A percentile compares a stretch with the other conserved stretches of the same genome.
phyloP scores from a whole-genome alignment of 2,113 vertebrate genomes.

The Elaphurus davidianus region DNA sequence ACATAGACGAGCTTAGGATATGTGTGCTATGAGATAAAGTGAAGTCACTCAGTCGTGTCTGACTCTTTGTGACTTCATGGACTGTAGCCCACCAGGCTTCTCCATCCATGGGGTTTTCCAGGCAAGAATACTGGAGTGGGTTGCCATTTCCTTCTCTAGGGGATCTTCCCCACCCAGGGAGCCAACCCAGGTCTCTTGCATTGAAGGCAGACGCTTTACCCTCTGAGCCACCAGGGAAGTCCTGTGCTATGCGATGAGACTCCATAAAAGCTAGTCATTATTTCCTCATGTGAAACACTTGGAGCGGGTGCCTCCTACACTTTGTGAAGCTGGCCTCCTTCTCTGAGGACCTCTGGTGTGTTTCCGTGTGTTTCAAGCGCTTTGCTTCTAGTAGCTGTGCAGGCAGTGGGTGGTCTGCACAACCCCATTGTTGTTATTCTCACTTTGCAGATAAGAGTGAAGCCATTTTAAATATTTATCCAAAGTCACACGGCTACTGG shows the following conservation, averaged over 20 bases:
- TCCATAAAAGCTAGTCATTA: background rate
- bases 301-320: rapidly evolving
- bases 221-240: too few relatives aligned
- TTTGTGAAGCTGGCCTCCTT: background rate
- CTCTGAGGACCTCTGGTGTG: background rate
- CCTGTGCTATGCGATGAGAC: too few relatives aligned
- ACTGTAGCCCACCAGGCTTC: too few relatives aligned
- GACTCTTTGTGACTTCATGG: too few relatives aligned
- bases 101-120: too few relatives aligned
- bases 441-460: background rate
- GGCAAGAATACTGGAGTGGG: too few relatives aligned
- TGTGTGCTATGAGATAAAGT: too few relatives aligned
- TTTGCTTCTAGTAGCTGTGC: background rate
- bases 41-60: too few relatives aligned
- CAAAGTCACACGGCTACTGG: background rate
- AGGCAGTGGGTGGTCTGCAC: background rate
- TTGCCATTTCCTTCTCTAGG: too few relatives aligned
- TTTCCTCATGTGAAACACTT: background rate
- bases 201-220: too few relatives aligned
- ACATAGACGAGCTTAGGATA: background rate
- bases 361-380: background rate
- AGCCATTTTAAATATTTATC: background rate
- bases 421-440: background rate
- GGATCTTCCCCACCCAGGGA: too few relatives aligned
- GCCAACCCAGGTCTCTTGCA: too few relatives aligned